These are phyloP conservation scores for Venturia canescens DNA, from an alignment of 1,140 invertebrate species.

Conservation along the genomic window DNA sequence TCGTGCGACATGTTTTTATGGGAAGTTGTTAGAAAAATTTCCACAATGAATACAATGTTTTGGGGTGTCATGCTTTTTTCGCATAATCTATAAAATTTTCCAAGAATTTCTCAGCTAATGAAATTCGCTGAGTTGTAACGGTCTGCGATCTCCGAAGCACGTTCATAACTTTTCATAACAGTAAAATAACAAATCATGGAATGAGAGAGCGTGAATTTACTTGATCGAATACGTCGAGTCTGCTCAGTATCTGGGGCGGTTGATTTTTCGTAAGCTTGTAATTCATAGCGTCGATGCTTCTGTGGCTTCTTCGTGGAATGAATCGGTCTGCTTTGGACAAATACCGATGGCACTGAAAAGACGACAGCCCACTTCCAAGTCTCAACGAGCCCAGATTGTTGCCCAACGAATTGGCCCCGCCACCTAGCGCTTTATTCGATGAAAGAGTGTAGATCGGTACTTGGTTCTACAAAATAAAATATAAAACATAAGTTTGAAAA, in stretches of 20 bases:
- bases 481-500: background rate
- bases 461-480: background rate
- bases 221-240: slow-evolving; percentile 58
- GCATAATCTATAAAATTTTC: no score
- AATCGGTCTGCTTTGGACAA: slow-evolving; percentile 59
- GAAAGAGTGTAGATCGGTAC: slow-evolving; percentile 26
- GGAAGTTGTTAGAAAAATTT: no score
- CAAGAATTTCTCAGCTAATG: no score
- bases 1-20: no score
- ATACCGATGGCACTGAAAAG: background rate
- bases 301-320: slow-evolving; percentile 53
- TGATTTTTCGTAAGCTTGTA: slow-evolving; percentile 44
- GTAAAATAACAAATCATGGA: no score
- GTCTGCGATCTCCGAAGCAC: no score
- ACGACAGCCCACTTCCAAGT: background rate
- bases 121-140: no score
- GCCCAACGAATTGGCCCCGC: background rate
- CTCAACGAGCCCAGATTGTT: background rate
- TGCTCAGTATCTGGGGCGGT: background rate
- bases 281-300: slow-evolving; percentile 53
- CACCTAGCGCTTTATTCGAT: background rate
- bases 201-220: slow-evolving; percentile 48
- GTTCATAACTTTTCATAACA: no score
- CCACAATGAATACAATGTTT: no score
- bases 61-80: no score